A percentile compares a stretch with the other conserved stretches of the same genome.
Conservation (phyloP, 1,140 invertebrate species). For the Teleogryllus occipitalis region DNA sequence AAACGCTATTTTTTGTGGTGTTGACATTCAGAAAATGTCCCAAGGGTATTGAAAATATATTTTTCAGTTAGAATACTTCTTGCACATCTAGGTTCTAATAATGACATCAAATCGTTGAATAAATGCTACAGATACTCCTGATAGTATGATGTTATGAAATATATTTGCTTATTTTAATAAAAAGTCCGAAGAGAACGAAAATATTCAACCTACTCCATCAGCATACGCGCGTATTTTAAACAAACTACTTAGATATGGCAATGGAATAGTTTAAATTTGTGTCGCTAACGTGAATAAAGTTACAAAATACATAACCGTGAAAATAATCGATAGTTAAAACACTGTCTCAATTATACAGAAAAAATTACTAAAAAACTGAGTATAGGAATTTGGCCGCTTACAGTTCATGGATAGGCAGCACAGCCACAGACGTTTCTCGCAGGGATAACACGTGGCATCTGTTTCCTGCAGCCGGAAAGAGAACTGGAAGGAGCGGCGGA, state of each 20-base stretch:
- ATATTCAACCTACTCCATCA: neutral
- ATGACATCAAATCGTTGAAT: no score
- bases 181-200: neutral
- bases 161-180: neutral
- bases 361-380: no score
- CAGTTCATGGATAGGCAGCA: no score
- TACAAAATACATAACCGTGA: neutral
- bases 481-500: no score
- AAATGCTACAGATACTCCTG: no score
- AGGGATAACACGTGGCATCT: no score
- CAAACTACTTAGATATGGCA: no score
- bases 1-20: neutral
- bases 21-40: neutral
- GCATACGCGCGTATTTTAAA: neutral
- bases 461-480: no score
- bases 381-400: no score
- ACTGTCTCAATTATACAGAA: neutral
- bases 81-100: neutral
- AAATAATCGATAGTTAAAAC: neutral
- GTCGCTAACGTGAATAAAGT: neutral
- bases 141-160: neutral
- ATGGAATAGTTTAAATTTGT: neutral
- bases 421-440: no score
- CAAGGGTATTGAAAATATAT: neutral
- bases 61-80: neutral